A percentile compares a stretch with the other conserved stretches of the same genome.
These are phyloP conservation scores for Buathra laborator DNA, from an alignment of 2,888 invertebrate genomes.

Conservation along the genomic window DNA sequence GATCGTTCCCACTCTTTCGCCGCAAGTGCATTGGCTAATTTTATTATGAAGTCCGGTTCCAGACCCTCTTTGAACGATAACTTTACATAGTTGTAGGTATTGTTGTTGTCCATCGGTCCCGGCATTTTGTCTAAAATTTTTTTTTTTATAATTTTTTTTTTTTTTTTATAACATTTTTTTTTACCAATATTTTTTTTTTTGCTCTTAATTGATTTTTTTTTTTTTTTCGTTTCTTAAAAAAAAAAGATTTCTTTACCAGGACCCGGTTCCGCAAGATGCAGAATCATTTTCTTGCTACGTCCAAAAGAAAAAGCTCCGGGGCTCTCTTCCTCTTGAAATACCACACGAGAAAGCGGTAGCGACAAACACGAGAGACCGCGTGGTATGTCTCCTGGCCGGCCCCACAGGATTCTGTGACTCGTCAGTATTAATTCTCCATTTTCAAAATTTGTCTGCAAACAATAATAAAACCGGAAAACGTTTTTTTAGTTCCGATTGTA, in stretches of 20 bases:
- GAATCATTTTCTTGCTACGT: conserved; percentile 91
- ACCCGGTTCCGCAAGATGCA: conserved; percentile 90
- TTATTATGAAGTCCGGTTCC: conserved; percentile 88
- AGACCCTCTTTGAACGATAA: conserved; percentile 95
- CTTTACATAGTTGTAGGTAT: conserved; percentile 90
- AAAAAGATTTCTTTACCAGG: conserved; percentile 34
- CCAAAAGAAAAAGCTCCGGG: conserved; percentile 93
- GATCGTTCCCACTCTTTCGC: conserved; percentile 89
- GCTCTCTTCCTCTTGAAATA: conserved; percentile 93
- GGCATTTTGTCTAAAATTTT: conserved; percentile 87
- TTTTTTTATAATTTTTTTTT: conserved; percentile 1
- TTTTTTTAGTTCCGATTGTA: background rate
- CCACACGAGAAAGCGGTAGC: conserved; percentile 90
- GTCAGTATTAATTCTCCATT: conserved; percentile 94
- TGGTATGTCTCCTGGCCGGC: conserved; percentile 90
- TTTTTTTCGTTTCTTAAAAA: background rate
- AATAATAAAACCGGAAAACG: conserved; percentile 21
- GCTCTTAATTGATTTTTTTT: background rate
- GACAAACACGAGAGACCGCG: conserved; percentile 90
- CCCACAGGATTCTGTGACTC: conserved; percentile 95
- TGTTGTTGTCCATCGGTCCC: conserved; percentile 91
- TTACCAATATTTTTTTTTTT: too few species aligned
- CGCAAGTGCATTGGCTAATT: conserved; percentile 88
- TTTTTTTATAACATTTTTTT: background rate
- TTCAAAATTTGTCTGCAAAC: conserved; percentile 91